phyloP scores from a whole-genome alignment of 2,797 vertebrate species.

The Acanthornis magna region DNA sequence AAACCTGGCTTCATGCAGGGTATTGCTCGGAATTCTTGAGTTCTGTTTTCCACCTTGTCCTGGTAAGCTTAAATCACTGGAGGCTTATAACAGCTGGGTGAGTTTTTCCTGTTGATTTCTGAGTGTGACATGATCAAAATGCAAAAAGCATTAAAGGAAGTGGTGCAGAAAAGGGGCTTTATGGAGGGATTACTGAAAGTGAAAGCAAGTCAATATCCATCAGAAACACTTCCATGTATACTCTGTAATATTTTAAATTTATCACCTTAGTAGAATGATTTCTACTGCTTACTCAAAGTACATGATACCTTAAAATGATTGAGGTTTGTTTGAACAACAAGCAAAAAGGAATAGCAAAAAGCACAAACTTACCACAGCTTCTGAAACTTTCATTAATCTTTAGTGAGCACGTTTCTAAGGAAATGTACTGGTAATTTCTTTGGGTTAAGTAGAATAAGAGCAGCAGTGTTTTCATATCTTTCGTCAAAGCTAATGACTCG shows the following conservation, averaged over 20 bases:
- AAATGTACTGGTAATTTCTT: background rate
- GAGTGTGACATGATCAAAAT: background rate
- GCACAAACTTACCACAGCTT: background rate
- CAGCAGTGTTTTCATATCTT: background rate
- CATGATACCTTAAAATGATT: background rate
- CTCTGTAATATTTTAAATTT: background rate
- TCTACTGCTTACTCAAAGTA: background rate
- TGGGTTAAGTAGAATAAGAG: background rate
- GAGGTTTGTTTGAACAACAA: background rate
- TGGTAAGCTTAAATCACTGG: background rate
- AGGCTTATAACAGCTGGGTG: background rate
- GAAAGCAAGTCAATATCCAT: background rate
- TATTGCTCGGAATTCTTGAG: background rate
- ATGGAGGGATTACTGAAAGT: background rate
- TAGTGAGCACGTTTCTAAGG: background rate
- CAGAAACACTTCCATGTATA: background rate
- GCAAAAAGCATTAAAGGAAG: background rate
- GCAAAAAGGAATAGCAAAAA: background rate
- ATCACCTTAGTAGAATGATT: background rate
- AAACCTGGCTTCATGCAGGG: background rate
- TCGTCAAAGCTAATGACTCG: fast-evolving
- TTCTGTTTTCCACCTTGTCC: background rate
- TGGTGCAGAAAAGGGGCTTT: background rate
- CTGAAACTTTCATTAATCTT: background rate
- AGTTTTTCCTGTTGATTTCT: background rate